Evolutionary conservation across 2,888 invertebrate species (phyloP), one percentile per base, ranked within the genome.

Genomic region (Apamea epomidion): DNA sequence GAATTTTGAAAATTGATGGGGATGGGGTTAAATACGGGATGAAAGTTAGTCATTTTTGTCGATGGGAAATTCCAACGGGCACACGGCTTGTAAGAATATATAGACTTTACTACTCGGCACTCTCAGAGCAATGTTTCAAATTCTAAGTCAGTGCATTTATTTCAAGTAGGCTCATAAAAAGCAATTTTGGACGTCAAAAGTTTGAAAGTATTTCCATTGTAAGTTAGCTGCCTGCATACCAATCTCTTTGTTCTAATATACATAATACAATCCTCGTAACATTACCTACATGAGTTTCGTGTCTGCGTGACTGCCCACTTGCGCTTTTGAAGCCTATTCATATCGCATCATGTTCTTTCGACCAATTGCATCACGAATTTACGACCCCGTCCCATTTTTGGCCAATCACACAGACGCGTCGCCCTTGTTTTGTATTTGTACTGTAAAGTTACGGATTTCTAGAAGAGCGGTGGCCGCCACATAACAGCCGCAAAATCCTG

Each of bases 241-340:
- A 76, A 76, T 60, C 18, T 32, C 32, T 76, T 60, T 76, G 60
- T 32, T 76, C 60, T 37, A 37, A 48, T 62, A 78, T 76, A 60
- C 58, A 25, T 12, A 29, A 6, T 37, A 25, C n/a, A 76, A 16
- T 12, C 16, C 2, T 60, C 7, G 16, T 29, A 14, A n/a, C n/a
- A 62, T 37, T 37, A 32, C 64, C 21, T 64, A 48, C n/a, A 62
- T 76, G 78, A 42, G 21, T 37, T 76, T 21, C 77, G 7, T 51
- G 37, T 77, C 29, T 64, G 37, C 0, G 48, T 48, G 62, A 18
- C 2, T 51, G 6, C 4, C 18, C 10, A 32, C 32, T 60, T 12
- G n/a, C 18, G 29, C 37, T 42, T 77, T 64, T 37, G 6, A n/a
- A 60, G 8, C n/a, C 21, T 14, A n/a, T 37, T 62, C 32, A n/a